Base-by-base conservation (phyloP, 2,113 vertebrate genomes). In the Chaetura pelagica region DNA sequence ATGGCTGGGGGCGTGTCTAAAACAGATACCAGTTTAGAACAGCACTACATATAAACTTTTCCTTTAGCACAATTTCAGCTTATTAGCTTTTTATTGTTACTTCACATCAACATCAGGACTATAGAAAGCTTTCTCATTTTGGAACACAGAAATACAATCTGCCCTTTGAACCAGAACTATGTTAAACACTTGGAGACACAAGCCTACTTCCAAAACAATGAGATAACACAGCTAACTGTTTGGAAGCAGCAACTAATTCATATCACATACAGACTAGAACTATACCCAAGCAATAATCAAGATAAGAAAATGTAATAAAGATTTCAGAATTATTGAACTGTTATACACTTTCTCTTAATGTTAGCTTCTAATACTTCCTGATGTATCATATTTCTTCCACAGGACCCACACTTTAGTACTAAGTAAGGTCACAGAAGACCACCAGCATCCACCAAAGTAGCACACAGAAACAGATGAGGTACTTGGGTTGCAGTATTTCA, bases 311-410 rank as follows among this genome's bases (percentile, higher is more conserved):
- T 8, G 24, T 68, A 84, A 94, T 95, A 97, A 93, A 86, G 79
- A 90, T 76, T 94, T 90, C 80, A 66, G 72, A 95, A 90, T 94
- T 92, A 93, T 96, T 90, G 51, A 67, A 94, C 86, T 87, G 88
- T 58, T 89, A 59, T 23, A 78, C 49, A 92, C 79, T 68, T 90
- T 59, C 64, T 86, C 77, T 72, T 46, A 86, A 30, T n/a, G 93
- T 38, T 78, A 77, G 38, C 74, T 90, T 80, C 57, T 66, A 87
- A 74, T 40, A 81, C 87, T 96, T 96, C 90, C 90, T 90, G 22
- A 72, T 86, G 29, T 57, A 92, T 68, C 84, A 13, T 30, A 24
- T 75, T 90, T 92, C 89, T 81, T 81, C 42, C 76, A 75, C 29
- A 35, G 57, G 67, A 86, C 15, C 30, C 80, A 92, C 30, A 26